Base-by-base conservation (phyloP, 2,797 vertebrate genomes). In the Scleropages formosus region DNA sequence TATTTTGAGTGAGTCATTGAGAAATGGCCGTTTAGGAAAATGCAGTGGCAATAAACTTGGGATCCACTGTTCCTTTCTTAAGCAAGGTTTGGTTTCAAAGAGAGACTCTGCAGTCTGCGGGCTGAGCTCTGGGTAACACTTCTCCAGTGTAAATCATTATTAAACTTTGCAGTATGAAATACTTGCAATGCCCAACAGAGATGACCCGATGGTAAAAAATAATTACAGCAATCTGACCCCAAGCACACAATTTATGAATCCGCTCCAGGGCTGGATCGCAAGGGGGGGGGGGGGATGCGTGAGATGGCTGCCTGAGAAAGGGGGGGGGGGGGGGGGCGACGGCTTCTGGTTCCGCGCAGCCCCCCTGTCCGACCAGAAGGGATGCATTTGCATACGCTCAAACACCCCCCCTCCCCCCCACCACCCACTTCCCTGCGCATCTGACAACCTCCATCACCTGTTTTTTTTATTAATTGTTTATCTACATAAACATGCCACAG, bases 191-290 rank as follows among this genome's bases (percentile, higher is more conserved):
- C 65, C 74, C 74, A 69, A 75, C 68, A 63, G 64, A 16, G 74
- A 58, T 75, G 65, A 75, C 74, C 74, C 47, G 65, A 75, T 49
- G 65, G 64, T 59, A 75, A 75, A 75, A 60, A 75, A 75, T 75
- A 75, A 75, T 75, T 75, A 75, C 74, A 75, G 74, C 51, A 68
- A 26, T 69, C 47, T 68, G 74, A 75, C 74, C 74, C 74, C 31
- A 59, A 68, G 66, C 65, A 61, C 31, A 22, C 44, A 60, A 69
- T 75, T 58, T 75, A 68, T 68, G 53, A 75, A 44, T 58, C 44
- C n/a, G 74, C 74, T 75, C 12, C 53, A n/a, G 74, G 74, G 47
- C 64, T 16, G 39, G 44, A 75, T 68, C 56, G 24, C 64, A 56
- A 60, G 53, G 73, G 72, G 74, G 31, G 53, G 73, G 72, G 74